Evolutionary conservation across 2,888 invertebrate genomes (phyloP).

Genomic region (Oconnorella tubifera): DNA sequence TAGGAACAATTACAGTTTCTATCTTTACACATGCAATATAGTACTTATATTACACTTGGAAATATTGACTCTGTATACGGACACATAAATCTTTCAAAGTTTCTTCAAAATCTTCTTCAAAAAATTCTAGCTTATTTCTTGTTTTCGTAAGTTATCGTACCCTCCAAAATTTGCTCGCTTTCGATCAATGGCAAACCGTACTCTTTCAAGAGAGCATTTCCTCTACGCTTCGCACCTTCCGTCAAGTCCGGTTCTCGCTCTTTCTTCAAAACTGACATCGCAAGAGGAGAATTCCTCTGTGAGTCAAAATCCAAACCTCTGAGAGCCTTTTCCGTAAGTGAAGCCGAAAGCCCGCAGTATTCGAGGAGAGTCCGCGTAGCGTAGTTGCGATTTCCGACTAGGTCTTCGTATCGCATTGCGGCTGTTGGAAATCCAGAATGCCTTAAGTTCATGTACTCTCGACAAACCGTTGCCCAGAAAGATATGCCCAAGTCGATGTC

Average conservation of each 20-base stretch:
- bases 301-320: conserved; percentile 14
- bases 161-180: too few relatives aligned
- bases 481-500: background rate
- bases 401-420: conserved; percentile 14
- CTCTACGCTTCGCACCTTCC: background rate
- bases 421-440: background rate
- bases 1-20: too few relatives aligned
- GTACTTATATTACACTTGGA: too few relatives aligned
- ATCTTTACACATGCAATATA: too few relatives aligned
- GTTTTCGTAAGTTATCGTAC: too few relatives aligned
- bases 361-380: conserved; percentile 3
- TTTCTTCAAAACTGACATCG: background rate
- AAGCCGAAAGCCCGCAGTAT: conserved; percentile 5
- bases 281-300: conserved; percentile 1
- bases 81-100: too few relatives aligned
- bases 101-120: too few relatives aligned
- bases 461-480: too few relatives aligned
- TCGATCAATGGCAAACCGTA: conserved; percentile 4
- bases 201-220: background rate
- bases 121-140: too few relatives aligned
- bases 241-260: conserved; percentile 4
- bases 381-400: conserved; percentile 3
- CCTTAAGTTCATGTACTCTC: conserved; percentile 4
- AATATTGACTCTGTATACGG: too few relatives aligned
- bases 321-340: background rate